phyloP scores from a whole-genome alignment of 1,140 invertebrate species.

The Eupeodes corollae region DNA sequence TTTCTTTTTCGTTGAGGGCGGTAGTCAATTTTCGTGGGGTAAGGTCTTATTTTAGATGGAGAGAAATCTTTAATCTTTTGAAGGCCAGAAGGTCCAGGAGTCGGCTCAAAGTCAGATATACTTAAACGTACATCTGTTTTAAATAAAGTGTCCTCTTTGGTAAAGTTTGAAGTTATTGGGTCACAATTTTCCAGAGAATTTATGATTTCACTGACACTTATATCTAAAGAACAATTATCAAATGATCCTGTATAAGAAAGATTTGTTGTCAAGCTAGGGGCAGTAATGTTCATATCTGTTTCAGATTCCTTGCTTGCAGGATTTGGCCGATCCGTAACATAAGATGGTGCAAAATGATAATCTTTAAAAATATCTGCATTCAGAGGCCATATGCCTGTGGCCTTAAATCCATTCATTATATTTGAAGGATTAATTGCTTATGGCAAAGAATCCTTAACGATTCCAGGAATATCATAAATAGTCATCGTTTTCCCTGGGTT shows the following conservation, averaged over 20 bases:
- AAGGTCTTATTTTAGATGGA: too few species aligned
- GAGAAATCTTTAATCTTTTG: too few species aligned
- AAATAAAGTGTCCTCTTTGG: neutral
- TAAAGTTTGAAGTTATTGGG: neutral
- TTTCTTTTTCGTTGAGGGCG: too few species aligned
- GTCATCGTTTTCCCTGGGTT: neutral
- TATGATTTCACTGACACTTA: neutral
- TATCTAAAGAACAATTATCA: too few species aligned
- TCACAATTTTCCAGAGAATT: neutral
- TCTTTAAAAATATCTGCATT: too few species aligned
- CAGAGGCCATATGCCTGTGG: neutral
- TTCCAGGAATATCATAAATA: too few species aligned
- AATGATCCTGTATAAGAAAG: neutral
- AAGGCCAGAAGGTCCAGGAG: too few species aligned
- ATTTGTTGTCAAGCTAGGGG: neutral
- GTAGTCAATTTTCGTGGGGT: too few species aligned
- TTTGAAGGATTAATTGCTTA: neutral
- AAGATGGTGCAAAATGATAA: neutral
- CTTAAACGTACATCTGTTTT: neutral
- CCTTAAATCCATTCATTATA: neutral
- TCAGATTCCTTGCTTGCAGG: constrained; percentile 3
- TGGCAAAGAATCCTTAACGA: constrained; percentile 1
- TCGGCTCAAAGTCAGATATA: neutral
- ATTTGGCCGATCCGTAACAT: constrained; percentile 1
- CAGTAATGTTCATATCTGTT: neutral